These are phyloP conservation scores for Brachionus asplanchnoidis DNA, from an alignment of 1,140 invertebrate genomes.

Conservation along the genomic window DNA sequence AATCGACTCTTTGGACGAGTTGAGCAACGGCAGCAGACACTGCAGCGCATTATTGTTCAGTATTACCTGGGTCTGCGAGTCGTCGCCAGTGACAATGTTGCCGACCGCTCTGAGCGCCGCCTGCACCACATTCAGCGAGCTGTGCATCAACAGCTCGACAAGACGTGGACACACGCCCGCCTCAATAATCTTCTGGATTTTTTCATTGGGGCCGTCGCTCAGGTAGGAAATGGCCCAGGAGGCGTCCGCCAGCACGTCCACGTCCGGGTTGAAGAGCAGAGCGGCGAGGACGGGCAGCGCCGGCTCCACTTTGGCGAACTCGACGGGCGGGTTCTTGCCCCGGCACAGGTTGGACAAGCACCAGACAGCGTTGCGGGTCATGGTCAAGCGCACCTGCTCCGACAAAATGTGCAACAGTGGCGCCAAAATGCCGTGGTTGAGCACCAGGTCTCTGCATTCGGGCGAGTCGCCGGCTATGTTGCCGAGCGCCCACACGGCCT, in stretches of 20 bases:
- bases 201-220: slow-evolving; percentile 92
- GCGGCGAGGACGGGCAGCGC: slow-evolving; percentile 80
- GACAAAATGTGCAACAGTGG: slow-evolving; percentile 80
- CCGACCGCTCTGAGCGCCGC: slow-evolving; percentile 89
- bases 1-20: slow-evolving; percentile 70
- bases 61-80: slow-evolving; percentile 84
- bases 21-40: slow-evolving; percentile 74
- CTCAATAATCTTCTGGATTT: slow-evolving; percentile 95
- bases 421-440: slow-evolving; percentile 74
- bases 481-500: slow-evolving; percentile 87
- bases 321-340: slow-evolving; percentile 90
- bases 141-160: slow-evolving; percentile 87
- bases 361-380: slow-evolving; percentile 96
- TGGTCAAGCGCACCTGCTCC: slow-evolving; percentile 74
- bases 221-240: slow-evolving; percentile 92
- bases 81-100: slow-evolving; percentile 96
- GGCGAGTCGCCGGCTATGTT: slow-evolving; percentile 95
- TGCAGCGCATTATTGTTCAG: slow-evolving; percentile 76
- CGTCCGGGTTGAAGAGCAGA: slow-evolving; percentile 79
- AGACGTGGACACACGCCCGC: slow-evolving; percentile 86
- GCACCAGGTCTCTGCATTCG: slow-evolving; percentile 81
- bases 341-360: slow-evolving; percentile 89
- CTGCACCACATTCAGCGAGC: slow-evolving; percentile 82
- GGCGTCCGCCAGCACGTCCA: slow-evolving; percentile 85
- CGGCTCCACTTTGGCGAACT: slow-evolving; percentile 75